Evolutionary conservation across 2,113 vertebrate genomes (phyloP).

Genomic region (Scomber colias): DNA sequence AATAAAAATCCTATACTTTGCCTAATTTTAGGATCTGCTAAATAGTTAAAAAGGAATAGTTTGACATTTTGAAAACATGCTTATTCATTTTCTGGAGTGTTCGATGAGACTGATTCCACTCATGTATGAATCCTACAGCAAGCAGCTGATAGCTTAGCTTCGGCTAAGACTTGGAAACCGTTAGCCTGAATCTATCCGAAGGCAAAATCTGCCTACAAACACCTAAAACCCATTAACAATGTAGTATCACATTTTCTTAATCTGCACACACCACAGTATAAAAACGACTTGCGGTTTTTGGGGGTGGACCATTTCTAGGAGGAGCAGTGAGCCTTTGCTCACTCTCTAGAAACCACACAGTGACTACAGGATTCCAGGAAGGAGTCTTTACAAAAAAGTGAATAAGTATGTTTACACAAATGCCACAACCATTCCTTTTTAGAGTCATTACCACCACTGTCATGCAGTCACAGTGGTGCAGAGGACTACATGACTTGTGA

Average conservation of each 20-base stretch:
- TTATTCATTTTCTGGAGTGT: not conserved
- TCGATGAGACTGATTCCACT: not conserved
- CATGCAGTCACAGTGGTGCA: constrained; percentile 45
- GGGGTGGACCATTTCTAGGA: not conserved
- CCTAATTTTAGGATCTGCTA: not conserved
- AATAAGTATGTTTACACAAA: constrained; percentile 3
- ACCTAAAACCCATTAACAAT: not conserved
- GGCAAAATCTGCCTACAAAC: not conserved
- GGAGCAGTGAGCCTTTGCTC: too few species aligned
- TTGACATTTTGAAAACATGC: not conserved
- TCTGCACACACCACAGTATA: not conserved
- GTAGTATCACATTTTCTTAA: not conserved
- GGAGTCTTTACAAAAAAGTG: not conserved
- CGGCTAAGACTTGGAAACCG: not conserved
- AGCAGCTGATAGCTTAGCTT: not conserved
- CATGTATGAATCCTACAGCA: not conserved
- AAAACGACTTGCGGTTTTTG: not conserved
- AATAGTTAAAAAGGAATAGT: not conserved
- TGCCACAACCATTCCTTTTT: not conserved
- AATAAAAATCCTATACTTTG: constrained; percentile 1
- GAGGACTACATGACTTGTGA: constrained; percentile 25
- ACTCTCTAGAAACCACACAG: not conserved
- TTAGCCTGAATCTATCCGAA: not conserved
- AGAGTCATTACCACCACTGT: not conserved
- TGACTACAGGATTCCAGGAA: not conserved